phyloP scores from a whole-genome alignment of 2,888 invertebrate genomes.

The Zaprionus lineosus region DNA sequence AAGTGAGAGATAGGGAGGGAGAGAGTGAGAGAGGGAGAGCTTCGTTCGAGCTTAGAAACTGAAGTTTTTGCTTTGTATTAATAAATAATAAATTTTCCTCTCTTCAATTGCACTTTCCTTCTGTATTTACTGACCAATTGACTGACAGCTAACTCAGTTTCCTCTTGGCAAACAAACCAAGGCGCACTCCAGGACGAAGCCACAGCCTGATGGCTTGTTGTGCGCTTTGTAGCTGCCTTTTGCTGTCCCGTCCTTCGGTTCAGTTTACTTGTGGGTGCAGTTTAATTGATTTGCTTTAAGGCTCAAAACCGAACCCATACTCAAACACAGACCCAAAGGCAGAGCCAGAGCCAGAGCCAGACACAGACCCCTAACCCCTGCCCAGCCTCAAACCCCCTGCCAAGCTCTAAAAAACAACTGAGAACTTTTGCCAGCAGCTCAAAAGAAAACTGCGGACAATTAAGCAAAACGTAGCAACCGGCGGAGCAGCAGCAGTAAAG shows the following conservation, averaged over 20 bases:
- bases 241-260: no score
- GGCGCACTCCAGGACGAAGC: conserved; percentile 11
- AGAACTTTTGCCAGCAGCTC: conserved; percentile 33
- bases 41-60: no score
- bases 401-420: conserved; percentile 1
- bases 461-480: conserved; percentile 51
- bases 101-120: neutral
- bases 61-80: neutral
- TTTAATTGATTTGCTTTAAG: conserved; percentile 73
- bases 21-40: no score
- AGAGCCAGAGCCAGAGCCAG: neutral
- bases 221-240: conserved; percentile 16
- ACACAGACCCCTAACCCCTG: neutral
- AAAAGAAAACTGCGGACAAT: conserved; percentile 72
- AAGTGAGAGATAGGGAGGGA: no score
- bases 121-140: neutral
- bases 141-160: neutral
- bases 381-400: no score
- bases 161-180: conserved; percentile 7
- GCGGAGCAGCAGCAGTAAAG: neutral
- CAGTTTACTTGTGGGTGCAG: conserved; percentile 51
- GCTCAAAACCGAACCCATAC: conserved; percentile 42
- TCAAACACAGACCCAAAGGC: conserved; percentile 19
- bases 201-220: conserved; percentile 21
- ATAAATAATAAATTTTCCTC: neutral